Percentiles rank a stretch among this genome's conserved stretches.
These are phyloP conservation scores for Macquaria ambigua DNA, from an alignment of 2,113 vertebrate species.

Conservation along the genomic window DNA sequence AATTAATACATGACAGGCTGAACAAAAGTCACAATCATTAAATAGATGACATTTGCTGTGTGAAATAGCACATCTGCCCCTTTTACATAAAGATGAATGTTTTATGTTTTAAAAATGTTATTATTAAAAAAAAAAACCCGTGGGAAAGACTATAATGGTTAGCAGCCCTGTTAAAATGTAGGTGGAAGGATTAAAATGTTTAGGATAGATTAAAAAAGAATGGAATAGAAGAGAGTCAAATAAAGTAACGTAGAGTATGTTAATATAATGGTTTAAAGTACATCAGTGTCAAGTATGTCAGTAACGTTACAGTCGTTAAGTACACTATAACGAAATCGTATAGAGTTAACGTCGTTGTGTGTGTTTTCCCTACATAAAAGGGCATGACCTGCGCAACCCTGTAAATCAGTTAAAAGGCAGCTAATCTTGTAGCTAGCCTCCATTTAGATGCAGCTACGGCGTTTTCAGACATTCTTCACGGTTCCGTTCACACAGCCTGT, in stretches of 20 bases:
- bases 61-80: neutral
- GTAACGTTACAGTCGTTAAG: neutral
- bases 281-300: neutral
- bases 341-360: neutral
- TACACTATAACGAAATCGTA: neutral
- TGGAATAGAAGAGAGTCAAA: neutral
- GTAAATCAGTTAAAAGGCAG: neutral
- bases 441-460: neutral
- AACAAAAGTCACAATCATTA: neutral
- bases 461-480: neutral
- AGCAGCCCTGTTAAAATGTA: neutral
- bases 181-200: neutral
- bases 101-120: no score
- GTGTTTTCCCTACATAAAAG: conserved; percentile 15
- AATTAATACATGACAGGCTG: neutral
- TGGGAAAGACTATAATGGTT: neutral
- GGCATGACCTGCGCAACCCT: neutral
- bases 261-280: neutral
- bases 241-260: neutral
- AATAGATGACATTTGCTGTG: neutral
- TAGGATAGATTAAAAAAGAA: neutral
- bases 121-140: no score
- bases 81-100: neutral
- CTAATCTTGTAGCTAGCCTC: conserved; percentile 37
- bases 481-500: conserved; percentile 6